phyloP scores from a whole-genome alignment of 2,888 invertebrate genomes.

The Gerris lacustris region DNA sequence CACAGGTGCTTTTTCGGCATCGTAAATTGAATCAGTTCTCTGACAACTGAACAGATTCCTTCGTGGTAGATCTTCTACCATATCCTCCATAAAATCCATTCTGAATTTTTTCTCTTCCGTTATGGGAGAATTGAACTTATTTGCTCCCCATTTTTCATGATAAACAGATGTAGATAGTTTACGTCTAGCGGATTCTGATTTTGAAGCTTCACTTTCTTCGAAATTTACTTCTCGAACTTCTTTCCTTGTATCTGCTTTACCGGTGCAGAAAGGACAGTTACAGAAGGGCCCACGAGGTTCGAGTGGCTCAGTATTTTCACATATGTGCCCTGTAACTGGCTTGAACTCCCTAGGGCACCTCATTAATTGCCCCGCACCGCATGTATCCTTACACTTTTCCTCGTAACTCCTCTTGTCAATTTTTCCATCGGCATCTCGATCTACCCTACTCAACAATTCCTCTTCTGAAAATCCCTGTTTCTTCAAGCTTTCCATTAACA shows the following conservation, averaged over 20 bases:
- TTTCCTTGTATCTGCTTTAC: neutral
- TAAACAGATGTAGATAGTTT: neutral
- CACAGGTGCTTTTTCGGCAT: neutral
- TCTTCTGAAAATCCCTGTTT: neutral
- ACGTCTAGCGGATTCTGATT: neutral
- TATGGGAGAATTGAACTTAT: neutral
- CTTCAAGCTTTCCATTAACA: neutral
- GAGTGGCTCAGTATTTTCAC: neutral
- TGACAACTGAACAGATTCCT: neutral
- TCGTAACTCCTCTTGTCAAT: neutral
- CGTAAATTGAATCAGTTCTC: neutral
- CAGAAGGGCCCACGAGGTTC: neutral
- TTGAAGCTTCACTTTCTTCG: neutral
- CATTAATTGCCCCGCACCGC: neutral
- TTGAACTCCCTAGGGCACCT: neutral
- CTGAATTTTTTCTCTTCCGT: neutral
- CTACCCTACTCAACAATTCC: neutral
- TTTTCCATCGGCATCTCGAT: no score
- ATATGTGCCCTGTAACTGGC: neutral
- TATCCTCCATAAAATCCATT: neutral
- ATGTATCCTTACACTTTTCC: neutral
- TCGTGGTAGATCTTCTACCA: neutral
- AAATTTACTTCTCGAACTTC: neutral
- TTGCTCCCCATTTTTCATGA: neutral
- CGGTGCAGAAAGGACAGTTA: neutral